Percentiles rank a stretch among this genome's conserved stretches.
Evolutionary conservation across 2,797 vertebrate genomes (phyloP).

Genomic region (Amniataba percoides): DNA sequence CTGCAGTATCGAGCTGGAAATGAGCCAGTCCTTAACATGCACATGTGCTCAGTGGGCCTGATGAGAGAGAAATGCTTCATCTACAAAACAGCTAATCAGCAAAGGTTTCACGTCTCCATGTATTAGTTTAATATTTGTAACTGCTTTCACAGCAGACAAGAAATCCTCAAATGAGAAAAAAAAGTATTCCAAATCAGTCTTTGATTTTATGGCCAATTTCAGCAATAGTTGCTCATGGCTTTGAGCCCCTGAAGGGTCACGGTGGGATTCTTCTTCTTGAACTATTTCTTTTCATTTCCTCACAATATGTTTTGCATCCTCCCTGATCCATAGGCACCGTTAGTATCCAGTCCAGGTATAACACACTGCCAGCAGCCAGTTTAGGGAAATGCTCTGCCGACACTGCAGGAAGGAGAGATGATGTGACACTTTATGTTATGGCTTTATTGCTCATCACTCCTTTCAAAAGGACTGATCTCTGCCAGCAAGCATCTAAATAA

Average conservation of each 20-base stretch:
- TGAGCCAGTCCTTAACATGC: slow-evolving; percentile 14
- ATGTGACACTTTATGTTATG: not conserved
- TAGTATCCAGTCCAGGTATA: not conserved
- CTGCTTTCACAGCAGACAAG: slow-evolving; percentile 17
- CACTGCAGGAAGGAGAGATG: not conserved
- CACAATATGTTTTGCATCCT: not conserved
- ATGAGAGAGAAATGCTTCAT: slow-evolving; percentile 8
- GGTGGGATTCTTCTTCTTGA: not conserved
- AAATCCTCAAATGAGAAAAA: not conserved
- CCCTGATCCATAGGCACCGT: not conserved
- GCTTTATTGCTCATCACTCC: not conserved
- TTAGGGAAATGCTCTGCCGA: not conserved
- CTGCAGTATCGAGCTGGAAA: slow-evolving; percentile 5
- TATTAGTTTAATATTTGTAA: slow-evolving; percentile 16
- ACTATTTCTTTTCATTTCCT: not conserved
- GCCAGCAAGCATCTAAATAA: not conserved
- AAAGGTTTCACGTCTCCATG: not conserved
- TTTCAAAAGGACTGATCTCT: not conserved
- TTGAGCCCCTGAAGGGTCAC: too few relatives aligned
- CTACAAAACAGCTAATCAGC: slow-evolving; percentile 2
- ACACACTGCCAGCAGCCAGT: not conserved
- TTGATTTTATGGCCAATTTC: not conserved
- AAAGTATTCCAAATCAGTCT: not conserved
- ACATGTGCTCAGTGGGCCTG: not conserved
- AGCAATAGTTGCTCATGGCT: not conserved